phyloP scores from a whole-genome alignment of 2,888 invertebrate species.

The Microctonus brassicae region DNA sequence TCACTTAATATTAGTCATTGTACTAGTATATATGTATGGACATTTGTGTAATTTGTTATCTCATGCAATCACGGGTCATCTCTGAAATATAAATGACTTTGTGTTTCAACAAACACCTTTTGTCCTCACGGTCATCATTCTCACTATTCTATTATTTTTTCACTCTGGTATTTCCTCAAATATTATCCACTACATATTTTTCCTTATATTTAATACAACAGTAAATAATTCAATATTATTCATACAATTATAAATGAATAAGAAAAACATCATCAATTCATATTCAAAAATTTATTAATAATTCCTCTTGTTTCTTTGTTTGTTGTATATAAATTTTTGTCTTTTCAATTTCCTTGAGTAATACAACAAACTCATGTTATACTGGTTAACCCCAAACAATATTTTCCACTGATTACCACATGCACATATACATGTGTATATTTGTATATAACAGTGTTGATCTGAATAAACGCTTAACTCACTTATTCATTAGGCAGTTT shows the following conservation, averaged over 20 bases:
- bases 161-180: too few relatives aligned
- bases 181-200: too few relatives aligned
- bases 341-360: not conserved
- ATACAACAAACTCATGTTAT: not conserved
- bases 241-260: too few relatives aligned
- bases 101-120: not conserved
- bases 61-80: not conserved
- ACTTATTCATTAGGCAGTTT: not conserved
- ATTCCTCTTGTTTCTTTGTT: not conserved
- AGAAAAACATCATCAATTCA: not conserved
- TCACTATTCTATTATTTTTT: not conserved
- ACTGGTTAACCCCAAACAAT: not conserved
- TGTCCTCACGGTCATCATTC: not conserved
- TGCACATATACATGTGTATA: not conserved
- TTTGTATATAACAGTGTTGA: too few relatives aligned
- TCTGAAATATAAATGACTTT: not conserved
- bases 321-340: not conserved
- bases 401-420: not conserved
- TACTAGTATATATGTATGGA: not conserved
- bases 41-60: constrained; percentile 20
- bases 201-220: too few relatives aligned
- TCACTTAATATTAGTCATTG: not conserved
- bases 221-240: too few relatives aligned
- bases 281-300: not conserved
- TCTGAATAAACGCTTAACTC: not conserved